Base-by-base conservation (phyloP, 1,140 invertebrate genomes). In the Fopius arisanus region DNA sequence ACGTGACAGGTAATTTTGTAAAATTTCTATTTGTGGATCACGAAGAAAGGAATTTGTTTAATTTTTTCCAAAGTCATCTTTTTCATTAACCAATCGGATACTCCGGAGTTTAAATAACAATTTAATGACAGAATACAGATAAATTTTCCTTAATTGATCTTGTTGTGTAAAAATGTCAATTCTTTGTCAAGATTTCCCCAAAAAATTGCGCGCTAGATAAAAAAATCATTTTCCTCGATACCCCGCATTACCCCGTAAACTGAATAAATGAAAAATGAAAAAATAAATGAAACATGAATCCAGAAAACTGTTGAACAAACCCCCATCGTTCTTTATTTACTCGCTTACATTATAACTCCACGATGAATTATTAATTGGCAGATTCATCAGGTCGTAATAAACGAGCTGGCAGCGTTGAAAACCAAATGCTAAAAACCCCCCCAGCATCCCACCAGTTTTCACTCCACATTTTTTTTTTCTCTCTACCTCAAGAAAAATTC, bases 301-400 rank as follows among this genome's bases (percentile, higher is more conserved):
- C 21, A 59, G 23, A 59, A 59, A 59, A 59, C 10, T 26, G 23
- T 26, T 59, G 9, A 14, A 59, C 23, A 59, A 26, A 26, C 5
- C 54, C 23, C 23, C 54, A 59, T 28, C 26, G 23, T 59, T 59
- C 54, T 23, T 26, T 59, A 28, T 59, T 59, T 59, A 59, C 54
- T 59, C 26, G 10, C 14, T 26, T 26, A 26, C 54, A 21, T 59
- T n/a, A 59, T 59, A 59, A 23, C 10, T 59, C 54, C 54, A 7
- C 43, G 16, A 59, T 59, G 54, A 59, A 59, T 59, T 59, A 28
- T 59, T 59, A 59, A 59, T 59, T 59, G 3, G 21, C 19, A 59
- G 10, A n/a, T 59, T 59, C 9, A 59, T 26, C 54, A 21, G 54
- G 26, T 59, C 19, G 23, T 59, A 59, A 59, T 59, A 26, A 59